Evolutionary conservation across 2,113 vertebrate species (phyloP), one percentile per base, ranked within the genome.

Genomic region (Pogonocichla stellata): DNA sequence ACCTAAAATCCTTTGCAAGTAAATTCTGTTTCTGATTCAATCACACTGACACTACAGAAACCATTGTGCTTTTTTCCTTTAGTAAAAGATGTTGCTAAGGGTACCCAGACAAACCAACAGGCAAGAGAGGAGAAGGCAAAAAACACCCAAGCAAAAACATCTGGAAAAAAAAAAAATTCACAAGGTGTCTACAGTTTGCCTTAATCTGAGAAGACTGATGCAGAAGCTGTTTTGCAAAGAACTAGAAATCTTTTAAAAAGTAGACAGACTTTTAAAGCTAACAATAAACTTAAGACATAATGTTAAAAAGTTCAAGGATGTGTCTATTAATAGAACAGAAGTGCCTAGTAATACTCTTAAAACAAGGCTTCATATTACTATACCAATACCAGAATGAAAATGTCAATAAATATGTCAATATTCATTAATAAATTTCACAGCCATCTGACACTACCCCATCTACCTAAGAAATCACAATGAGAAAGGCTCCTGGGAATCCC

Each of bases 1-100:
- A 29, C 18, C 36, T 47, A 38, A 78, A 78, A 29, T 28, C 12
- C 87, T 66, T 33, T 25, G 40, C 36, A 78, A 79, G 36, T 75
- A 86, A 86, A 56, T 81, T 92, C 66, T 75, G 47, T 62, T 95
- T 86, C 89, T 67, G 74, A 86, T 92, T 88, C 60, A 83, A 57
- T 33, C 45, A 43, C 50, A 79, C 50, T 42, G 48, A 93, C 53
- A 54, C 40, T 69, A 58, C 33, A 83, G 67, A 94, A 93, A 75
- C 45, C 53, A 58, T 1, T 94, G 36, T 86, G 45, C 26, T 47
- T 43, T 56, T 95, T 90, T 61, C 65, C 48, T 61, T 57, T 74
- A 92, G n/a, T 60, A 70, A 82, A 88, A 74, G 64, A 78, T 84
- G 80, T 93, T 90, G 75, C 67, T 65, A 88, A 79, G 72, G 51